A percentile compares a stretch with the other conserved stretches of the same genome.
Evolutionary conservation across 2,888 invertebrate genomes (phyloP).

Genomic region (Drosophila histrio): DNA sequence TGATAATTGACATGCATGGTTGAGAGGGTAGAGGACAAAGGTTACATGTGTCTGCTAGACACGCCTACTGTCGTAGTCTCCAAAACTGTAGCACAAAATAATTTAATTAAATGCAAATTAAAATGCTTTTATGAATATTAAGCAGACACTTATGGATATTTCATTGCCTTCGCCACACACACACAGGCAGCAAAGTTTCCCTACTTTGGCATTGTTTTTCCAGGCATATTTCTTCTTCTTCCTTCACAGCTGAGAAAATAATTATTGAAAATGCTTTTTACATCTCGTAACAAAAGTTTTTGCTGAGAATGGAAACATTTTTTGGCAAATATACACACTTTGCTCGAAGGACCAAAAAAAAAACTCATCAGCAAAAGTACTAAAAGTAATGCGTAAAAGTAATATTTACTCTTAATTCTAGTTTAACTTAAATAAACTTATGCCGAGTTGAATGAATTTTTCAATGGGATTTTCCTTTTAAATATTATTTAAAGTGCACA

Average conservation of each 20-base stretch:
- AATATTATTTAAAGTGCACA: background rate
- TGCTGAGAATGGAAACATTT: constrained; percentile 11
- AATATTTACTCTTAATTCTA: constrained; percentile 15
- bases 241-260: constrained; percentile 26
- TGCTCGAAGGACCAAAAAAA: background rate
- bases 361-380: constrained; percentile 32
- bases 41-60: constrained; percentile 19
- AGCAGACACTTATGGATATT: constrained; percentile 45
- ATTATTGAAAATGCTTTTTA: constrained; percentile 48
- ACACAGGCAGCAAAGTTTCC: background rate
- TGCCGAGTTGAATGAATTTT: background rate
- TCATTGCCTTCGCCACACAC: constrained; percentile 15
- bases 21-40: background rate
- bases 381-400: constrained; percentile 6
- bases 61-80: background rate
- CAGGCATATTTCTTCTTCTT: background rate
- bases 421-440: constrained; percentile 1
- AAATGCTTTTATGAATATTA: constrained; percentile 79
- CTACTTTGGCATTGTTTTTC: background rate
- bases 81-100: constrained; percentile 40
- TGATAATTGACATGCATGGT: constrained; percentile 51
- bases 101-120: constrained; percentile 80
- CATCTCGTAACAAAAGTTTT: constrained; percentile 32
- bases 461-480: background rate
- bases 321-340: constrained; percentile 1